Evolutionary conservation across 1,140 invertebrate genomes (phyloP).

Genomic region (Solenopsis invicta): DNA sequence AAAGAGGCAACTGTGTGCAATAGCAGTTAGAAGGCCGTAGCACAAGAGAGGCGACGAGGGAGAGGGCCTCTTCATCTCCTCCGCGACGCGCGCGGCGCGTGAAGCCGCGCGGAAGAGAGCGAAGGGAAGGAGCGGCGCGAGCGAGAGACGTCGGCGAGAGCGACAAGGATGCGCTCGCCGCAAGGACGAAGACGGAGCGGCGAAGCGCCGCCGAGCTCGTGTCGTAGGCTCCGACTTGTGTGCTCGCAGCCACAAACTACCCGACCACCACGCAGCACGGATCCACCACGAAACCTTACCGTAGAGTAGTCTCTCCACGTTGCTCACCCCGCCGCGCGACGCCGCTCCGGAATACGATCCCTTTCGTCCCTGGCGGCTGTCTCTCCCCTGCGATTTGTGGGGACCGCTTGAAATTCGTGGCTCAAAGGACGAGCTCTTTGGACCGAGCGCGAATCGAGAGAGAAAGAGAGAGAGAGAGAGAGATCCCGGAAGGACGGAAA

Average conservation of each 20-base stretch:
- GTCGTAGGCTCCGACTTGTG: slow-evolving; percentile 78
- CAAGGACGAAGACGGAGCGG: slow-evolving; percentile 71
- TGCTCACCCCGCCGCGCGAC: background rate
- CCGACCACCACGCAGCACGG: slow-evolving; percentile 84
- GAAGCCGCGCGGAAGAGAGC: slow-evolving; percentile 31
- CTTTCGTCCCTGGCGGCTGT: background rate
- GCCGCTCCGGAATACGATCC: background rate
- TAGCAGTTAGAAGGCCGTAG: slow-evolving; percentile 1
- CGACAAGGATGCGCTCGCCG: slow-evolving; percentile 66
- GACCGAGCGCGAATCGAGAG: background rate
- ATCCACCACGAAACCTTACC: slow-evolving; percentile 75
- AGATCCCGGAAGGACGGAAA: background rate
- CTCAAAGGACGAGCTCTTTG: background rate
- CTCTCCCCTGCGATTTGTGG: background rate
- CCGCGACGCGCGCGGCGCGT: slow-evolving; percentile 11
- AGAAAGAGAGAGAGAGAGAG: background rate
- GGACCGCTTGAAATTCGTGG: background rate
- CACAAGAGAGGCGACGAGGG: slow-evolving; percentile 46
- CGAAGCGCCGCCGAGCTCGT: slow-evolving; percentile 65
- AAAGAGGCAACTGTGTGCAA: slow-evolving; percentile 34
- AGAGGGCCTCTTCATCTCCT: slow-evolving; percentile 33
- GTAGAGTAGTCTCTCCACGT: slow-evolving; percentile 20
- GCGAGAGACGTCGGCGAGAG: slow-evolving; percentile 57
- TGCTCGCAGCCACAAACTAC: slow-evolving; percentile 85
- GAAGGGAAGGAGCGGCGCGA: slow-evolving; percentile 64